Base-by-base conservation (phyloP, 2,113 vertebrate species). In the Sander vitreus region DNA sequence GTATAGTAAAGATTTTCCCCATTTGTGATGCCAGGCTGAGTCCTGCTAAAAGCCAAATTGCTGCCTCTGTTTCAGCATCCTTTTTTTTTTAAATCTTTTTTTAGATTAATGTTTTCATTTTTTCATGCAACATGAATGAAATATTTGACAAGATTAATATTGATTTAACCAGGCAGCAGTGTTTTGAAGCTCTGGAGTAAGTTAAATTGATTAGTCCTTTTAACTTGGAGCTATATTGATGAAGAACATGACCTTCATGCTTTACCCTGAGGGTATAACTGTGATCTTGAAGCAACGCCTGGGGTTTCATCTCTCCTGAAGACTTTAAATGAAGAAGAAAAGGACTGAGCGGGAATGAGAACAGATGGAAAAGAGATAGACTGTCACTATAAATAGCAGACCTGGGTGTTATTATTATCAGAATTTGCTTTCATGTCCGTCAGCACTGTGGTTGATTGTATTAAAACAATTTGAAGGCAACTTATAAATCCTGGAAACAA, bases 221-320 rank as follows among this genome's bases (percentile, higher is more conserved):
- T 74, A 78, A 84, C 76, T 60, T 48, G 21, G 50, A 67, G 69
- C 55, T 75, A 15, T 59, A 69, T 67, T 77, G 80, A 89, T 70
- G 48, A 70, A 65, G 39, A 75, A n/a, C 65, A 73, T 58, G 72
- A 88, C 80, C 83, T 81, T 85, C 83, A 74, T 60, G 43, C 71
- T 81, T 73, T 78, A 87, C 73, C 71, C 67, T 48, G 64, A 70
- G 33, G 80, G 51, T 48, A 62, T 30, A 11, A 33, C 73, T 85
- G 58, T 71, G 83, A 87, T 83, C 65, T 83, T 67, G 30, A 76
- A 27, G 39, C 62, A 68, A 16, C 11, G 59, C 64, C 48, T 62
- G 23, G 15, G 57, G 65, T 88, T 78, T 70, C 0, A 54, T 72
- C 51, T 72, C 33, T 77, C 19, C 25, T 57, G 12, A 70, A 74